Evolutionary conservation across 2,113 vertebrate species (phyloP), one percentile per base, ranked within the genome.

Genomic region (Seriola rivoliana): DNA sequence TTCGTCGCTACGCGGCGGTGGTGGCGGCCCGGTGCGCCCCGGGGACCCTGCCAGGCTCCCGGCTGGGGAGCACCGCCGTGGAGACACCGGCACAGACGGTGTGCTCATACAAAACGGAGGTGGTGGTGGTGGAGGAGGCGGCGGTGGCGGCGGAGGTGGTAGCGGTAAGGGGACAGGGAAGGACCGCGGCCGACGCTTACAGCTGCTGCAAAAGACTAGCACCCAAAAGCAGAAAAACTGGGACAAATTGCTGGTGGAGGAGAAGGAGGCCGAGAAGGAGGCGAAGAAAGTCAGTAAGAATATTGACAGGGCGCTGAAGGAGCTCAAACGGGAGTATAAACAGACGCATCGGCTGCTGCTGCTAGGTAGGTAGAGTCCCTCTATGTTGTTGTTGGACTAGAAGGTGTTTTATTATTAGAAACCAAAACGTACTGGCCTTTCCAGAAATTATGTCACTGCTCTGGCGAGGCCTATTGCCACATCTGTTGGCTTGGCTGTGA

Each of bases 331-430:
- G 84, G 97, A 99, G 91, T 97, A 97, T 84, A 97, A 97, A 92
- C 97, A 96, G 92, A 98, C 97, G 4, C 98, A 98, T 90, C 96
- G 97, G 85, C 96, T 99, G 90, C 96, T 98, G 80, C 95, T 98
- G 82, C 95, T 99, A 68, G 98, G 98, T 98, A 96, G 88, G 97
- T 95, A 34, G 12, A 36, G 73, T 23, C n/a, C 52, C 75, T 79
- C 55, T 84, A 19, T 84, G 29, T 21, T 63, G 63, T 44, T 78
- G 83, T 75, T 78, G 66, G 66, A 59, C 62, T 11, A 40, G 54
- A 70, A 60, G n/a, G 29, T 4, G 74, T 88, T 14, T 86, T 84
- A 80, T 92, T 87, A 71, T 77, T 88, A 89, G 82, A 84, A 88
- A 85, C 76, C 32, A 23, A 82, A 87, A 81, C 66, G 58, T 21